Evolutionary conservation across 2,888 invertebrate genomes (phyloP).

Genomic region (Coelinius sp.): DNA sequence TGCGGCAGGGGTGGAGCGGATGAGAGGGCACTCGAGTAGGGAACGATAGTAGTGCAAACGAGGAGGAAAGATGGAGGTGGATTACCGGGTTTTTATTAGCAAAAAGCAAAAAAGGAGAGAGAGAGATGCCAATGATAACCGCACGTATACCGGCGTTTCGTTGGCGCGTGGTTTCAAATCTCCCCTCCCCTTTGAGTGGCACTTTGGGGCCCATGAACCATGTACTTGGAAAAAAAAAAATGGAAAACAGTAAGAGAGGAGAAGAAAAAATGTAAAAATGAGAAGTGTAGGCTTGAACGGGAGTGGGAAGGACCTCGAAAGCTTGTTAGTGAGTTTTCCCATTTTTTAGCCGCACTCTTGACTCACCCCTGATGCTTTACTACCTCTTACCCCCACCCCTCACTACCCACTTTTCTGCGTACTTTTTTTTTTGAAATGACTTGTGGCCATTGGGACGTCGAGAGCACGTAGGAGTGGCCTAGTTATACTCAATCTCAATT

Average conservation of each 20-base stretch:
- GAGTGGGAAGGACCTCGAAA: slow-evolving; percentile 56
- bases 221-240: slow-evolving; percentile 39
- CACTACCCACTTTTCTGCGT: background rate
- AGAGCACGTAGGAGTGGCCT: slow-evolving; percentile 24
- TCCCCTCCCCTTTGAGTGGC: slow-evolving; percentile 45
- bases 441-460: slow-evolving; percentile 36
- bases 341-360: slow-evolving; percentile 52
- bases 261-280: slow-evolving; percentile 31
- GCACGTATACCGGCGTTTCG: slow-evolving; percentile 2
- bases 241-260: slow-evolving; percentile 31
- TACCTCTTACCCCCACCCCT: background rate
- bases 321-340: slow-evolving; percentile 66
- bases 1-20: slow-evolving; percentile 47
- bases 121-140: slow-evolving; percentile 25
- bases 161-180: slow-evolving; percentile 52
- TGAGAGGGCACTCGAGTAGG: slow-evolving; percentile 46
- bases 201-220: slow-evolving; percentile 44
- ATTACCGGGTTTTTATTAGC: background rate
- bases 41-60: slow-evolving; percentile 20
- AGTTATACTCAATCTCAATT: slow-evolving; percentile 26
- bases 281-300: slow-evolving; percentile 9
- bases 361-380: slow-evolving; percentile 22
- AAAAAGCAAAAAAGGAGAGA: slow-evolving; percentile 12
- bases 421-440: slow-evolving; percentile 4
- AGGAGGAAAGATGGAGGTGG: slow-evolving; percentile 20